Conservation (phyloP, 2,888 invertebrate genomes). For the Petrophora chlorosata region DNA sequence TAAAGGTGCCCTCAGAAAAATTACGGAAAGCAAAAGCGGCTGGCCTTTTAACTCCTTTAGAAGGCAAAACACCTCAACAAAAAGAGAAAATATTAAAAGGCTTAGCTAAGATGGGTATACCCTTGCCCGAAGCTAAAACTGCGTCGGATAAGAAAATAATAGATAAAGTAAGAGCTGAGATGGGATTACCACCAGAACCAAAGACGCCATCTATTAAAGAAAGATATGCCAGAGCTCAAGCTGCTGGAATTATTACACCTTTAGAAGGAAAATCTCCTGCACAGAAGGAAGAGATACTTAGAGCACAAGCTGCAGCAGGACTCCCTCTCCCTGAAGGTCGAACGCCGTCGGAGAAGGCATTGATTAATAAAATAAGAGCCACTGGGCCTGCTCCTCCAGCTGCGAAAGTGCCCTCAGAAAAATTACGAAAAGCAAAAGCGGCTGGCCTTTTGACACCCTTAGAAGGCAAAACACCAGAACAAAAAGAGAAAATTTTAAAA, state of each 20-base stretch:
- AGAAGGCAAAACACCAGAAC: slow-evolving; percentile 34
- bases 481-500: slow-evolving; percentile 33
- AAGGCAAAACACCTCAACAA: slow-evolving; percentile 34
- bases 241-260: slow-evolving; percentile 40
- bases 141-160: slow-evolving; percentile 37
- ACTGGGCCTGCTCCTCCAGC: slow-evolving; percentile 22
- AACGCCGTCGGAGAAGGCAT: slow-evolving; percentile 40
- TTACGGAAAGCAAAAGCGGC: slow-evolving; percentile 38
- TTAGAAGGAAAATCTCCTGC: slow-evolving; percentile 41
- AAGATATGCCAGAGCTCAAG: slow-evolving; percentile 33
- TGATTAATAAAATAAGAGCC: slow-evolving; percentile 38
- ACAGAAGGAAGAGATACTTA: slow-evolving; percentile 41
- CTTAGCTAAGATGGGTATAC: not conserved
- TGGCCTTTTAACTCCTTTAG: slow-evolving; percentile 36
- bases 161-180: slow-evolving; percentile 35
- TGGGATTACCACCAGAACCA: slow-evolving; percentile 39
- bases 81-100: slow-evolving; percentile 16
- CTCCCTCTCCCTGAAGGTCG: slow-evolving; percentile 39
- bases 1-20: slow-evolving; percentile 24
- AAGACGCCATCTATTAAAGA: slow-evolving; percentile 31
- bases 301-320: slow-evolving; percentile 32
- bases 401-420: slow-evolving; percentile 32
- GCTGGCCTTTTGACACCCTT: slow-evolving; percentile 38
- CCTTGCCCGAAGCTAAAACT: not conserved
- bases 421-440: slow-evolving; percentile 41